Evolutionary conservation across 1,140 invertebrate genomes (phyloP).

Genomic region (Pentalonia nigronervosa): DNA sequence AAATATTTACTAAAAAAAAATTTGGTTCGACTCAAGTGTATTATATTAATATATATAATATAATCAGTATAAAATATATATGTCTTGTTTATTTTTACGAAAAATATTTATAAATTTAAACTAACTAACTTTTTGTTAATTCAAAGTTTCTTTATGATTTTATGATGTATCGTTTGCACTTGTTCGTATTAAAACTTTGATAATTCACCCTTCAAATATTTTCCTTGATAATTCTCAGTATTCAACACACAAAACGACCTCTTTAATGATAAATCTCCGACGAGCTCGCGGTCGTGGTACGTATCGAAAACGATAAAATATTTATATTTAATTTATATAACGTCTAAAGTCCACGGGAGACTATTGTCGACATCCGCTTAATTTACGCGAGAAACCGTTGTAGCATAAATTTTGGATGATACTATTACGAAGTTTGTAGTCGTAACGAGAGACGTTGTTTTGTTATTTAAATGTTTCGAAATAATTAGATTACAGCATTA

Average conservation of each 20-base stretch:
- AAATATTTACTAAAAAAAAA: background rate
- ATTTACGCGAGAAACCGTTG: background rate
- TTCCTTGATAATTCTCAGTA: too few species aligned
- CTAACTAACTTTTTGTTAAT: background rate
- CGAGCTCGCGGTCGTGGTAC: too few species aligned
- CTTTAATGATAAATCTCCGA: too few species aligned
- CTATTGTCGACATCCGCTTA: background rate
- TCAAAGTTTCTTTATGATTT: too few species aligned
- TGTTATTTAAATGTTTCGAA: slow-evolving; percentile 14
- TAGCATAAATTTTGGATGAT: background rate
- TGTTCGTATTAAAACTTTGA: too few species aligned
- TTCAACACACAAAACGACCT: too few species aligned
- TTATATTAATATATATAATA: background rate
- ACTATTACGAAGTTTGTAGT: background rate
- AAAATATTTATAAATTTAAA: background rate
- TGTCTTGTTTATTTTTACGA: background rate
- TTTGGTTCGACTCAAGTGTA: background rate
- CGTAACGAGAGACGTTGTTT: background rate
- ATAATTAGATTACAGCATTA: background rate
- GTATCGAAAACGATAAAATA: background rate
- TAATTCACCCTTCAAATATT: too few species aligned
- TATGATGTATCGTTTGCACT: too few species aligned
- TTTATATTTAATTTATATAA: background rate
- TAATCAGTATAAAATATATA: background rate
- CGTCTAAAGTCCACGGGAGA: background rate